Evolutionary conservation across 2,113 vertebrate species (phyloP).

Genomic region (Microtus ochrogaster): DNA sequence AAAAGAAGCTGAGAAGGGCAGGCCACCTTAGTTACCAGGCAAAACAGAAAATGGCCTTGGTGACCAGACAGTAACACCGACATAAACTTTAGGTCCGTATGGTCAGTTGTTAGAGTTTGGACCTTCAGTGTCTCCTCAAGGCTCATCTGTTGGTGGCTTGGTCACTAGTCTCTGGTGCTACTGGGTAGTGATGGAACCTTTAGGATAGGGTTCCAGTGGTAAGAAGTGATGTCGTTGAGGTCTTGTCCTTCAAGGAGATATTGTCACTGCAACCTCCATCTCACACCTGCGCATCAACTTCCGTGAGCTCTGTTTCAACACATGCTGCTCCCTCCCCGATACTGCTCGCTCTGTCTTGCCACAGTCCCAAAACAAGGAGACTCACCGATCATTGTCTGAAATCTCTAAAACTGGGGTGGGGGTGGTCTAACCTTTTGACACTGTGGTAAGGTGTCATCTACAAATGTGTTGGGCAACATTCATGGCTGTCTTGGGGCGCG

Average conservation of each 20-base stretch:
- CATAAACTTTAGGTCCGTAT: not conserved
- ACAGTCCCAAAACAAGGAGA: not conserved
- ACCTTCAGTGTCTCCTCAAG: not conserved
- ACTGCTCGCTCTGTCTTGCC: not conserved
- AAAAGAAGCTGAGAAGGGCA: not conserved
- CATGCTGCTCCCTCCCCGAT: not conserved
- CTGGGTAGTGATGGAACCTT: not conserved
- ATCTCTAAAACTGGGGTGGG: not conserved
- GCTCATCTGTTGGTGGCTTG: not conserved
- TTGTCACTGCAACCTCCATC: not conserved
- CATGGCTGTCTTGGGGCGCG: not conserved
- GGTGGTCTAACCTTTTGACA: not conserved
- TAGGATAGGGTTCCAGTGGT: not conserved
- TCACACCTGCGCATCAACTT: too few relatives aligned
- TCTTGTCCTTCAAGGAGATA: not conserved
- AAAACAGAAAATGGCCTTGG: conserved; percentile 28
- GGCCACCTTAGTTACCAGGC: not conserved
- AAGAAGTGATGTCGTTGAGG: not conserved
- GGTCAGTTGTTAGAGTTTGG: not conserved
- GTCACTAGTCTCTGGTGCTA: not conserved
- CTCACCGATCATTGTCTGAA: not conserved
- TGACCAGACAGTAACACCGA: not conserved
- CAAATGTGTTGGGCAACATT: not conserved
- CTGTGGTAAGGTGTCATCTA: not conserved
- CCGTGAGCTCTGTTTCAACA: not conserved